phyloP scores from a whole-genome alignment of 2,888 invertebrate species.

The Pediacus dermestoides region DNA sequence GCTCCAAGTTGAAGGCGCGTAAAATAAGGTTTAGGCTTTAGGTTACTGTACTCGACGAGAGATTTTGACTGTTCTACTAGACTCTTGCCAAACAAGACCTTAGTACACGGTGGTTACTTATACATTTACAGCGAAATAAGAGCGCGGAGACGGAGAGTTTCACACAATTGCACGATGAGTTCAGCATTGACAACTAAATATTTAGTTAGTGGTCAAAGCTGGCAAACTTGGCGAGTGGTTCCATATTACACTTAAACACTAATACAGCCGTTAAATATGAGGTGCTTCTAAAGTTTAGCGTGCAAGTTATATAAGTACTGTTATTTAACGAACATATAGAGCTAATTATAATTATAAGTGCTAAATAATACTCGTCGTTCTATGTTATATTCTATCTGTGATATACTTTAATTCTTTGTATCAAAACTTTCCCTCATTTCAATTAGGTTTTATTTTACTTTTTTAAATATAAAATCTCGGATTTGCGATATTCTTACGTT shows the following conservation, averaged over 20 bases:
- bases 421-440: constrained; percentile 50
- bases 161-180: constrained; percentile 26
- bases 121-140: constrained; percentile 17
- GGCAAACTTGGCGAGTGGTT: constrained; percentile 41
- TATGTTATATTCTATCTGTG: constrained; percentile 41
- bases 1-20: too few relatives aligned
- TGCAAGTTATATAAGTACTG: constrained; percentile 44
- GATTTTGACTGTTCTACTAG: too few relatives aligned
- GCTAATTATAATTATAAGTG: constrained; percentile 42
- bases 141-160: constrained; percentile 22
- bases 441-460: constrained; percentile 42
- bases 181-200: constrained; percentile 22
- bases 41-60: too few relatives aligned
- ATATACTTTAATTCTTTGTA: constrained; percentile 50
- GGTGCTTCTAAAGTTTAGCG: constrained; percentile 48
- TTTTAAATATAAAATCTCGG: constrained; percentile 49
- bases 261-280: constrained; percentile 49
- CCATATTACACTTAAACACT: constrained; percentile 48
- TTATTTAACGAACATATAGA: constrained; percentile 46
- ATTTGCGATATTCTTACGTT: constrained; percentile 49
- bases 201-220: constrained; percentile 23
- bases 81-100: too few relatives aligned
- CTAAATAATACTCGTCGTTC: constrained; percentile 47
- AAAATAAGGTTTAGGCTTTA: too few relatives aligned
- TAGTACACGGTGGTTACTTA: too few relatives aligned